Evolutionary conservation across 2,888 invertebrate genomes (phyloP), one percentile per base, ranked within the genome.

Genomic region (Athalia rosae): DNA sequence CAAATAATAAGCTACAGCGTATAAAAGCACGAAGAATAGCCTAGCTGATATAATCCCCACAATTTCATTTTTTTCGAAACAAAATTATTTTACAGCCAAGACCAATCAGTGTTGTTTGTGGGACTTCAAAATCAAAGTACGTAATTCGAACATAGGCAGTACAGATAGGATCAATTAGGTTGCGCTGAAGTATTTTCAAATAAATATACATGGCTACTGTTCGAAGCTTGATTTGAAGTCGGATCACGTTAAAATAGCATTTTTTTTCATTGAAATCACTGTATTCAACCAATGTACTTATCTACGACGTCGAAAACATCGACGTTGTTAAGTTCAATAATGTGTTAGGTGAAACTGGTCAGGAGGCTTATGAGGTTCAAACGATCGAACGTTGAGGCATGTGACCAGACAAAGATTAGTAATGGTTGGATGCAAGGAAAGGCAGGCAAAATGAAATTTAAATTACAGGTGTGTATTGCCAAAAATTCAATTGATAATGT

Each of bases 321-420:
- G 28, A 28, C 28, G 28, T 28, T 28, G 28, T 28, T 28, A 28
- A 28, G 28, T 28, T 28, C 28, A 28, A 28, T 28, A 28, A 28
- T 28, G 28, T 28, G 28, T 28, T 28, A 28, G 28, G 2, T 28
- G 28, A 2, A 43, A n/a, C 28, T 62, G 7, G 6, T 43, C 0
- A 62, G n/a, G 28, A 6, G 62, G 62, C 62, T 45, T n/a, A 43
- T n/a, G 43, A 62, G 43, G 28, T 8, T 66, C 5, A 73, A 58
- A 47, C n/a, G 28, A 56, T 45, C 6, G 9, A 53, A 76, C 69
- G 11, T 76, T 47, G 28, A 28, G 28, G 4, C 82, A 81, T 82
- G 82, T 82, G 80, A 66, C 15, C 62, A 67, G 78, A 79, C 3
- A 43, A 62, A 62, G n/a, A 41, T 43, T 62, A 11, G 45, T n/a